Conservation (phyloP, 1,140 invertebrate species). For the Drosophila ohnishii region DNA sequence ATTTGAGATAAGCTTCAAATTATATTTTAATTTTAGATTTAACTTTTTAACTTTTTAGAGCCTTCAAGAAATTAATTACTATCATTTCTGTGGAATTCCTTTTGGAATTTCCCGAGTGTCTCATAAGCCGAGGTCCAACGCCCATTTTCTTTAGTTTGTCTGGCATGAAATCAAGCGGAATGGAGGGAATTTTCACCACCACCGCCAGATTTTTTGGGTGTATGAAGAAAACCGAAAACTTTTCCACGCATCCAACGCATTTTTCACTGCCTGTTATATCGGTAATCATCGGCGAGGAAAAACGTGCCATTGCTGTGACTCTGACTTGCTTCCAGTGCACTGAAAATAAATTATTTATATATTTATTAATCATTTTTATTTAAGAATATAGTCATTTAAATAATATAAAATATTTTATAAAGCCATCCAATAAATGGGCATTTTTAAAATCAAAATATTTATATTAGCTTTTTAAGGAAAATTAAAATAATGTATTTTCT, state of each 20-base stretch:
- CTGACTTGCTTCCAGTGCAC: slow-evolving; percentile 12
- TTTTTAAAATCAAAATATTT: neutral
- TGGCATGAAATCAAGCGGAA: slow-evolving; percentile 20
- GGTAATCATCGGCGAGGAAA: slow-evolving; percentile 66
- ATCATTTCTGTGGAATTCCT: slow-evolving; percentile 11
- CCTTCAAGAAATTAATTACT: slow-evolving; percentile 1
- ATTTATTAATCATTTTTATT: neutral
- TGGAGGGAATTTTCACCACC: slow-evolving; percentile 25
- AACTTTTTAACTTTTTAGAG: no score
- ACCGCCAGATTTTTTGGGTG: slow-evolving; percentile 51
- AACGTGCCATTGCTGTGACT: slow-evolving; percentile 36
- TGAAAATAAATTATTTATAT: neutral
- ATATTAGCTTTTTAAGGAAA: rapidly evolving
- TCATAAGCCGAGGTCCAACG: neutral
- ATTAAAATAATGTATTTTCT: neutral
- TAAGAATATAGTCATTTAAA: no score
- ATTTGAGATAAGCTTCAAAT: no score
- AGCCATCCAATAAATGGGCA: rapidly evolving
- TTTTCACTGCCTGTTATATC: slow-evolving; percentile 73
- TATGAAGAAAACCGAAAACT: slow-evolving; percentile 51
- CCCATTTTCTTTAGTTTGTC: slow-evolving; percentile 3
- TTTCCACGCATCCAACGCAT: slow-evolving; percentile 77
- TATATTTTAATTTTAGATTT: no score
- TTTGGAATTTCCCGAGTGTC: neutral
- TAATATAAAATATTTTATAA: neutral